Percentiles rank a stretch among this genome's conserved stretches.
Evolutionary conservation across 2,113 vertebrate genomes (phyloP).

Genomic region (Oreochromis spilurus): DNA sequence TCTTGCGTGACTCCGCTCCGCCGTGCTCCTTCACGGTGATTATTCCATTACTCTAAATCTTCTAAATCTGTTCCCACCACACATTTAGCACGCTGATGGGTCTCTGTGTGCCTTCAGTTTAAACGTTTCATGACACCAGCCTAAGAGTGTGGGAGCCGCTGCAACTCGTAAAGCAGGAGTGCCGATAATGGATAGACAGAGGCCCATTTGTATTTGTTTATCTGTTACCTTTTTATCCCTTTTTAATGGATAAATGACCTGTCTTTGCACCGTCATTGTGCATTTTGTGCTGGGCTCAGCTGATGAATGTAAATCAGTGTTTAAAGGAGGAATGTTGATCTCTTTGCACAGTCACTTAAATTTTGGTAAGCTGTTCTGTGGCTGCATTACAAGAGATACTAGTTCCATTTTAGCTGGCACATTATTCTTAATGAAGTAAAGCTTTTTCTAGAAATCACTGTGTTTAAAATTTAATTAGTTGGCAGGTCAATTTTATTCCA

Average conservation of each 20-base stretch:
- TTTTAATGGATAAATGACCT: conserved; percentile 9
- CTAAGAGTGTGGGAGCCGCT: conserved; percentile 1
- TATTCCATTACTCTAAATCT: conserved; percentile 59
- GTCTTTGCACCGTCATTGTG: neutral
- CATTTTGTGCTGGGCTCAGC: neutral
- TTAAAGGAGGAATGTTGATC: neutral
- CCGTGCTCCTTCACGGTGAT: conserved; percentile 35
- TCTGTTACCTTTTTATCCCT: neutral
- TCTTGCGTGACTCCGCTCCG: conserved; percentile 33
- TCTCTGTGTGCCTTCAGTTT: conserved; percentile 6
- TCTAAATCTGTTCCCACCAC: conserved; percentile 45
- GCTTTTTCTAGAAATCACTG: neutral
- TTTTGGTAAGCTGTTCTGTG: neutral
- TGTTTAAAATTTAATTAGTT: neutral
- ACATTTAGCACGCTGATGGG: conserved; percentile 33
- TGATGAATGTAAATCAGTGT: neutral
- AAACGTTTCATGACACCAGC: conserved; percentile 7
- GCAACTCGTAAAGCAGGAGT: neutral
- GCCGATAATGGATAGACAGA: conserved; percentile 10
- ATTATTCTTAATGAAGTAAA: neutral
- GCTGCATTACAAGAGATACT: neutral
- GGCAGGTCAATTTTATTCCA: neutral
- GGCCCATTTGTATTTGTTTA: conserved; percentile 27
- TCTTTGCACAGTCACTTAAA: neutral
- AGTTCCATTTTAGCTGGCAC: neutral